Evolutionary conservation across 2,113 vertebrate species (phyloP).

Genomic region (Lontra canadensis): DNA sequence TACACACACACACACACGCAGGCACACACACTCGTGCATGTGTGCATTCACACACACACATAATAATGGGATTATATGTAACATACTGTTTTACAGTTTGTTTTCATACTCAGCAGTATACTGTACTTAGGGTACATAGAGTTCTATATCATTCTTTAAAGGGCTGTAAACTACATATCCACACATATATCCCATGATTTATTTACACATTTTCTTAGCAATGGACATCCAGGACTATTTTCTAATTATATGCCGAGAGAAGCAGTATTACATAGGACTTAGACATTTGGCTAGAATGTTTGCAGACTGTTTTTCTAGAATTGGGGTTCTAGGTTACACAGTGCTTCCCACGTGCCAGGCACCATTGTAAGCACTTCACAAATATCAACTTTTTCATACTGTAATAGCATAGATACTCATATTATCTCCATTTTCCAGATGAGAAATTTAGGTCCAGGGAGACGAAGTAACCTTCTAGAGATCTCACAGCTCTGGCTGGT

Average conservation of each 20-base stretch:
- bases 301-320: neutral
- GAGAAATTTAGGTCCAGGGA: neutral
- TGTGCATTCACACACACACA: neutral
- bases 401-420: neutral
- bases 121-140: neutral
- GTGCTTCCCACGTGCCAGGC: neutral
- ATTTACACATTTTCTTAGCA: neutral
- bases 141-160: neutral
- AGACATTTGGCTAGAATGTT: neutral
- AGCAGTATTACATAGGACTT: neutral
- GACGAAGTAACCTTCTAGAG: neutral
- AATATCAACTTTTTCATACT: neutral
- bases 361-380: neutral
- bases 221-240: neutral
- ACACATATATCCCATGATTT: neutral
- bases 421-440: neutral
- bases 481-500: neutral
- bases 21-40: neutral
- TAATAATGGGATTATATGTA: neutral
- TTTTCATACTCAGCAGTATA: neutral
- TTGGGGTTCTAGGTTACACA: neutral
- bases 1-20: neutral
- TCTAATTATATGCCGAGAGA: neutral
- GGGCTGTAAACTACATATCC: neutral
- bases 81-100: neutral